These are phyloP conservation scores for Nyctibius grandis DNA, from an alignment of 2,797 vertebrate genomes.

Conservation along the genomic window DNA sequence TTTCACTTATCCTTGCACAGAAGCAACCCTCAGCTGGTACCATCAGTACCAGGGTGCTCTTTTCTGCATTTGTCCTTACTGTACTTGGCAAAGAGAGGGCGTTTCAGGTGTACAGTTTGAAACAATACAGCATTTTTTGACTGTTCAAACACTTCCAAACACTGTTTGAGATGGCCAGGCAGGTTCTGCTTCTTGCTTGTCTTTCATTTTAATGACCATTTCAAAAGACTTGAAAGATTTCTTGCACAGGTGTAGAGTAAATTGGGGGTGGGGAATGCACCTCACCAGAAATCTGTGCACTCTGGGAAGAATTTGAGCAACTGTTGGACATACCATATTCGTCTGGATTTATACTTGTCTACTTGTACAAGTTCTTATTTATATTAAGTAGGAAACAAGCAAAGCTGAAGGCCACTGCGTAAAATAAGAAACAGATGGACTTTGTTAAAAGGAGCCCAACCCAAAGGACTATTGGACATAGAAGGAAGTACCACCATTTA, in stretches of 20 bases:
- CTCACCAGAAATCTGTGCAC: fast-evolving
- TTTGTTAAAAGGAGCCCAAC: background rate
- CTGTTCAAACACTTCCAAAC: background rate
- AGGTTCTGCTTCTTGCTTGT: background rate
- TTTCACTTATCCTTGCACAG: background rate
- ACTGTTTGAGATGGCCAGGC: background rate
- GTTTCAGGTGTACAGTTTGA: background rate
- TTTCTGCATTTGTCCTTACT: background rate
- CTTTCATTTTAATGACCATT: background rate
- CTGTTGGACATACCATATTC: background rate
- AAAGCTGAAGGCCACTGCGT: background rate
- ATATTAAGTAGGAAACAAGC: background rate
- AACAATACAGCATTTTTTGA: background rate
- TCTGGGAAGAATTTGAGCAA: background rate
- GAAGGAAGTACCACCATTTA: background rate
- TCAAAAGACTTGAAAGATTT: background rate
- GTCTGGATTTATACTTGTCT: background rate
- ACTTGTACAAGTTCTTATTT: background rate
- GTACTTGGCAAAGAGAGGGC: background rate
- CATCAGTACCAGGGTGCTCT: background rate
- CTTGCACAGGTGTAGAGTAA: background rate
- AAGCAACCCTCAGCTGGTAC: background rate
- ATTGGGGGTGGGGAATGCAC: background rate
- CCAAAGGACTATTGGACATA: background rate
- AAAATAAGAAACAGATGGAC: background rate